Evolutionary conservation across 2,113 vertebrate species (phyloP).

Genomic region (Mustelus asterias): DNA sequence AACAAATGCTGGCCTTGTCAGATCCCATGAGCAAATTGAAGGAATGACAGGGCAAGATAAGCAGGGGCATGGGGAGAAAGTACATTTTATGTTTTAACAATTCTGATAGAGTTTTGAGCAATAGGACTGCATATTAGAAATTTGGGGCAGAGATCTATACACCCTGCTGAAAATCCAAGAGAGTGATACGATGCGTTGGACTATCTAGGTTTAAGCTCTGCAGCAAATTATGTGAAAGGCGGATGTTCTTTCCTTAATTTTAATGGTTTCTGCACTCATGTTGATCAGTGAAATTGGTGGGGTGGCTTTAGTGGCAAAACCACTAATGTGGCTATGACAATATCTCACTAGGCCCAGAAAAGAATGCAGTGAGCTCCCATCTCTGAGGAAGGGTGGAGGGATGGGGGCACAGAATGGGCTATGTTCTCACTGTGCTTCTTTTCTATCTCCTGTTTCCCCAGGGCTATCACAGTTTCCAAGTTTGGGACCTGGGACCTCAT

Average conservation of each 20-base stretch:
- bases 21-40: not conserved
- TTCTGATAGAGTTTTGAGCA: not conserved
- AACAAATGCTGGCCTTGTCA: not conserved
- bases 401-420: too few relatives aligned
- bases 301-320: too few relatives aligned
- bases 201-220: not conserved
- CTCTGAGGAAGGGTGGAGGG: too few relatives aligned
- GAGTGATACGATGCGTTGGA: not conserved
- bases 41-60: too few relatives aligned
- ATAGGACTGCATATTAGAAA: not conserved
- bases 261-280: not conserved
- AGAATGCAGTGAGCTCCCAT: too few relatives aligned
- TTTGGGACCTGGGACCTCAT: too few relatives aligned
- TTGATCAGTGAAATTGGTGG: not conserved
- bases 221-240: not conserved
- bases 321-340: too few relatives aligned
- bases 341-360: too few relatives aligned
- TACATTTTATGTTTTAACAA: not conserved
- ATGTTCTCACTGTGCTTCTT: too few relatives aligned
- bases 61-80: not conserved
- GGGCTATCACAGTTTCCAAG: too few relatives aligned
- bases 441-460: too few relatives aligned
- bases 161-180: not conserved
- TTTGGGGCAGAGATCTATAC: not conserved
- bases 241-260: not conserved